Evolutionary conservation across 1,140 invertebrate genomes (phyloP), one percentile per base, ranked within the genome.

Genomic region (Micrasema longulum): DNA sequence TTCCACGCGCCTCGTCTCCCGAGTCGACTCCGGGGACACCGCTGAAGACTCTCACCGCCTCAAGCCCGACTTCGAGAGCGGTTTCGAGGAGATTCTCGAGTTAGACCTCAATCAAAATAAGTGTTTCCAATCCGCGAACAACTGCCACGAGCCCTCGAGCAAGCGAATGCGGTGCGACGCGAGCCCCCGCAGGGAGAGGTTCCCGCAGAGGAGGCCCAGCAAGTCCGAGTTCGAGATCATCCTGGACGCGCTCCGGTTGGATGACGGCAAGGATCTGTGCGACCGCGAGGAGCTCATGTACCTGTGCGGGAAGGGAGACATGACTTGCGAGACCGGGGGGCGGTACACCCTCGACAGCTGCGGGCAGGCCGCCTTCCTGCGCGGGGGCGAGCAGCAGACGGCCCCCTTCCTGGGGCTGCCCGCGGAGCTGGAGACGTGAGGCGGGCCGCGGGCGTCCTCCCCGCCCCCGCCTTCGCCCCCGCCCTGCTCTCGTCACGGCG

Each of bases 401-500:
- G 87, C 87, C 68, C 86, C 57, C 91, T 91, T 79, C 90, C 90
- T 91, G 78, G 90, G 88, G 79, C 82, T 91, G 55, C 90, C 91
- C 26, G 88, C 90, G 2, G 91, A 90, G 3, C 79, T 91, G 74
- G 90, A 91, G 77, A 90, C 89, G 80, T 91, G 80, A 83, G 83
- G 76, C 69, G 66, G 14, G 50, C 22, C 22, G 7, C 26, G 9
- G 22, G 57, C 12, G n/a, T n/a, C 16, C 1, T n/a, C 63, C 43
- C 36, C 50, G 41, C 50, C 62, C 41, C 26, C 48, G 35, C 45
- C 22, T 16, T 22, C 20, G 20, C 41, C 31, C n/a, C 1, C 14
- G 14, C 36, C 43, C 26, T 52, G 43, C 20, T 16, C 50, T 2
- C 35, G 52, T 14, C 50, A 53, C 12, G 23, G 16, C 18, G 43